Percentiles rank a stretch among this genome's conserved stretches.
Evolutionary conservation across 2,113 vertebrate species (phyloP).

Genomic region (Rhea pennata): DNA sequence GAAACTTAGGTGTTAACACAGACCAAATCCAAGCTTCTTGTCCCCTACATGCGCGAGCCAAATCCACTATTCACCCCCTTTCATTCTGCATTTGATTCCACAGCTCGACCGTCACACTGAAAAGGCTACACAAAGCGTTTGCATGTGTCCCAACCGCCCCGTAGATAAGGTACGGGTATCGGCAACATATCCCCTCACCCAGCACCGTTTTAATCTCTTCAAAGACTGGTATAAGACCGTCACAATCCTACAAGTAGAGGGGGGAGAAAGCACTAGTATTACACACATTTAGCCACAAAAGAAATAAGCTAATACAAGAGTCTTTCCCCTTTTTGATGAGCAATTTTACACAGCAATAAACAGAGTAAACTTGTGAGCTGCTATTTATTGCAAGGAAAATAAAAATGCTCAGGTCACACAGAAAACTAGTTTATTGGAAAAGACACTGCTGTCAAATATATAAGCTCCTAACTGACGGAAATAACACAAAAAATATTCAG

Average conservation of each 20-base stretch:
- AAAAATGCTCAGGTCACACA: neutral
- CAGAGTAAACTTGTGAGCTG: neutral
- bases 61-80: neutral
- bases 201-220: neutral
- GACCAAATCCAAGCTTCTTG: accelerated
- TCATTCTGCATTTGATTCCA: neutral
- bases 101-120: neutral
- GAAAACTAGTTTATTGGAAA: neutral
- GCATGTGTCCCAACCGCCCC: neutral
- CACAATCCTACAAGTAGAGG: neutral
- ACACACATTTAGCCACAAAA: neutral
- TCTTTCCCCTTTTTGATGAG: neutral
- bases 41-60: neutral
- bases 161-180: neutral
- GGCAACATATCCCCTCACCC: neutral
- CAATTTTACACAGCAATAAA: neutral
- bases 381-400: constrained; percentile 1
- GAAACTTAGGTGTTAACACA: neutral
- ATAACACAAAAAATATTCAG: neutral
- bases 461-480: neutral
- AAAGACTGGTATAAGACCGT: neutral
- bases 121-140: neutral
- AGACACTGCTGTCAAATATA: neutral
- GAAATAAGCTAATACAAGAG: neutral
- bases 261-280: neutral